phyloP scores from a whole-genome alignment of 1,140 invertebrate species.

The Hylyphantes graminicola region DNA sequence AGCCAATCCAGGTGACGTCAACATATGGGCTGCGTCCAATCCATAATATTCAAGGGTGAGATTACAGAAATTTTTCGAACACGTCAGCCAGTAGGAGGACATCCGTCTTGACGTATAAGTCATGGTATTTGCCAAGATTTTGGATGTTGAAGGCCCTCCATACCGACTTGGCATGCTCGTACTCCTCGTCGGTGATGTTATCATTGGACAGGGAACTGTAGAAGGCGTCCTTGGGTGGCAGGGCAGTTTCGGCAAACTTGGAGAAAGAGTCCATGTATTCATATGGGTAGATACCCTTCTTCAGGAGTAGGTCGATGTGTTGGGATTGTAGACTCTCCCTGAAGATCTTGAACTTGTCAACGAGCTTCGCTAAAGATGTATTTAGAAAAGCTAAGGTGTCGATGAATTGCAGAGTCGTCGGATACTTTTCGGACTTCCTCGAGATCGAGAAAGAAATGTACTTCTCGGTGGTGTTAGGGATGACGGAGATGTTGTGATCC shows the following conservation, averaged over 20 bases:
- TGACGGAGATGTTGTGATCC: neutral
- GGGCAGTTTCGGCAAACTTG: slow-evolving; percentile 7
- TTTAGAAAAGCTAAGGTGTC: slow-evolving; percentile 10
- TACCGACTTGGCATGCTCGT: slow-evolving; percentile 52
- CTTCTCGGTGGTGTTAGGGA: slow-evolving; percentile 19
- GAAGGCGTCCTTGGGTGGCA: slow-evolving; percentile 6
- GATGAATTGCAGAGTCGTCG: slow-evolving; percentile 4
- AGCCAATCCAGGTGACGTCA: slow-evolving; percentile 8
- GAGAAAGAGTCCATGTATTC: slow-evolving; percentile 12
- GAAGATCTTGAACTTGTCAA: neutral
- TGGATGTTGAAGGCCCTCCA: slow-evolving; percentile 62
- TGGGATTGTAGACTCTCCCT: neutral
- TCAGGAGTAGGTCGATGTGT: neutral
- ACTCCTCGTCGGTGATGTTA: slow-evolving; percentile 5
- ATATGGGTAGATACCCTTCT: slow-evolving; percentile 18
- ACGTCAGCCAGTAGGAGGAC: slow-evolving; percentile 62
- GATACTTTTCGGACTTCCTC: neutral
- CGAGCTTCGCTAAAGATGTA: slow-evolving; percentile 20
- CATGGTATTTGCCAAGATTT: slow-evolving; percentile 61
- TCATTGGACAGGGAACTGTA: neutral
- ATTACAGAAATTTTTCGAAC: slow-evolving; percentile 64
- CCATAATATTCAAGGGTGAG: slow-evolving; percentile 4
- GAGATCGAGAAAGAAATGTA: slow-evolving; percentile 1
- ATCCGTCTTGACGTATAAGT: slow-evolving; percentile 43
- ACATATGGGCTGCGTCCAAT: neutral